phyloP scores from a whole-genome alignment of 2,888 invertebrate species.

The Hirtodrosophila alboralis region DNA sequence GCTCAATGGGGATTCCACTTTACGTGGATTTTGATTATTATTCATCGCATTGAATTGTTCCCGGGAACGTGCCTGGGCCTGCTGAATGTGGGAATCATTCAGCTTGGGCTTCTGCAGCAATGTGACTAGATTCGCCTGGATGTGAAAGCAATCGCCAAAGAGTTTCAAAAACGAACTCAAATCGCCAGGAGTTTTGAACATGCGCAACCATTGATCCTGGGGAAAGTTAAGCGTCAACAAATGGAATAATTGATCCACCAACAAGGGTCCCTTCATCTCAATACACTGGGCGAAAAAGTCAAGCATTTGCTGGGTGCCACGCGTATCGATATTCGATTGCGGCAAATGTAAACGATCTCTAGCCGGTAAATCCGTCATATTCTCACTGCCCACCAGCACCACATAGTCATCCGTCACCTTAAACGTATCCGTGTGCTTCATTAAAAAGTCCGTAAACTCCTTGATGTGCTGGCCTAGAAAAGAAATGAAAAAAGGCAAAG shows the following conservation, averaged over 20 bases:
- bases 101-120: conserved; percentile 91
- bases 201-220: conserved; percentile 91
- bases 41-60: conserved; percentile 83
- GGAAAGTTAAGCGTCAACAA: conserved; percentile 91
- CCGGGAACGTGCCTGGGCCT: conserved; percentile 83
- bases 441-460: conserved; percentile 95
- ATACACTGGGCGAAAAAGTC: conserved; percentile 93
- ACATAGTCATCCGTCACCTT: conserved; percentile 94
- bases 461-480: conserved; percentile 95
- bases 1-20: conserved; percentile 43
- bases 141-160: conserved; percentile 97
- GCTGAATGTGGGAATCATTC: conserved; percentile 85
- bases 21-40: conserved; percentile 44
- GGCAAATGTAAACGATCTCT: conserved; percentile 88
- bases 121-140: conserved; percentile 95
- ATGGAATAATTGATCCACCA: conserved; percentile 94
- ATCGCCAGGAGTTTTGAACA: conserved; percentile 96
- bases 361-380: conserved; percentile 88
- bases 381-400: conserved; percentile 89
- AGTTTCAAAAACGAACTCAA: conserved; percentile 95
- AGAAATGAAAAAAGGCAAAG: too few species aligned
- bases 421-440: conserved; percentile 93
- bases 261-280: conserved; percentile 91
- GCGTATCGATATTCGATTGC: conserved; percentile 91
- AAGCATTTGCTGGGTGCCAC: conserved; percentile 91